Conservation (phyloP, 2,888 invertebrate species). For the Molorchus minor region DNA sequence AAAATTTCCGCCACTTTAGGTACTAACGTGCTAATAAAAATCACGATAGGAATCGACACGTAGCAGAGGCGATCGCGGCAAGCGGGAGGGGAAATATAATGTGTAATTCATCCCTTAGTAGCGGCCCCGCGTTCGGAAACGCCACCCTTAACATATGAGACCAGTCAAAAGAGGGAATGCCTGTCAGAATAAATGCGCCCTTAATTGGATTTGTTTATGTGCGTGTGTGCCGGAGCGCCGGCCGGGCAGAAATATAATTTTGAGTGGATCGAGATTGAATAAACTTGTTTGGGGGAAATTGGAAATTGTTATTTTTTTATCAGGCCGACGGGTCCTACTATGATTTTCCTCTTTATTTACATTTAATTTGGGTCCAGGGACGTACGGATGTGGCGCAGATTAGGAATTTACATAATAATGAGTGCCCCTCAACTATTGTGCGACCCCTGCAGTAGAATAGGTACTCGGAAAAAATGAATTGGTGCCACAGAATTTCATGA, state of each 20-base stretch:
- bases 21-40: too few species aligned
- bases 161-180: slow-evolving; percentile 56
- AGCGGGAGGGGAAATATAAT: slow-evolving; percentile 21
- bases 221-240: slow-evolving; percentile 54
- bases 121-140: too few species aligned
- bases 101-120: slow-evolving; percentile 42
- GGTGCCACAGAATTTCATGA: too few species aligned
- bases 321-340: slow-evolving; percentile 18
- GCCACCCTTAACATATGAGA: slow-evolving; percentile 54
- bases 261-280: slow-evolving; percentile 59
- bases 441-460: too few species aligned
- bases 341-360: slow-evolving; percentile 26
- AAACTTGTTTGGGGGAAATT: slow-evolving; percentile 55
- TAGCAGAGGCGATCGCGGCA: not conserved
- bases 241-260: slow-evolving; percentile 54
- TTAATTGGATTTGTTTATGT: slow-evolving; percentile 63
- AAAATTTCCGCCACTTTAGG: too few species aligned
- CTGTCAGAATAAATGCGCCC: slow-evolving; percentile 61
- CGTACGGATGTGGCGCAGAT: slow-evolving; percentile 11
- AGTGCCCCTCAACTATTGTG: slow-evolving; percentile 1
- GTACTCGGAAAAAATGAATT: too few species aligned
- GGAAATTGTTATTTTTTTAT: slow-evolving; percentile 57
- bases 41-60: too few species aligned
- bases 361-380: slow-evolving; percentile 15
- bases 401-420: slow-evolving; percentile 20